These are phyloP conservation scores for Eriosoma lanigerum DNA, from an alignment of 1,140 invertebrate species.

Conservation along the genomic window DNA sequence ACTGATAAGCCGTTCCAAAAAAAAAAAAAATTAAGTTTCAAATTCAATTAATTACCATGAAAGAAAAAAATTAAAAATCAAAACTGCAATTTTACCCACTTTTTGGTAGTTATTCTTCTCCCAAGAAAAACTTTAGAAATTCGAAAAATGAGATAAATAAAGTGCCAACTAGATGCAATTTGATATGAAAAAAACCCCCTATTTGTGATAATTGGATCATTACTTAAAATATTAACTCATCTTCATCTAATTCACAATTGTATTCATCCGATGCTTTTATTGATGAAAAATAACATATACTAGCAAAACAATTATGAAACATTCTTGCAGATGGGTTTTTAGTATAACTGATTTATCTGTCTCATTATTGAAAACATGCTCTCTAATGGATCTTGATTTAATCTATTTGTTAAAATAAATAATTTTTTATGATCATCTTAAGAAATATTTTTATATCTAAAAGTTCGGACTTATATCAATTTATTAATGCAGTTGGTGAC, in stretches of 20 bases:
- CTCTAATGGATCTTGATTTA: slow-evolving; percentile 6
- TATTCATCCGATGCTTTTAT: slow-evolving; percentile 1
- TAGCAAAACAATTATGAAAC: neutral
- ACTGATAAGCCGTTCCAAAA: too few relatives aligned
- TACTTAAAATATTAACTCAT: neutral
- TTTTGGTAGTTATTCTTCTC: too few relatives aligned
- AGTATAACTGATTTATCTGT: neutral
- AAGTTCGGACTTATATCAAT: neutral
- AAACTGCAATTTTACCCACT: too few relatives aligned
- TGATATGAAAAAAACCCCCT: too few relatives aligned
- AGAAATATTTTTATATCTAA: neutral
- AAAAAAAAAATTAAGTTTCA: too few relatives aligned
- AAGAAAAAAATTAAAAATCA: too few relatives aligned
- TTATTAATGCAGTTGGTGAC: neutral
- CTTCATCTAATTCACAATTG: slow-evolving; percentile 13
- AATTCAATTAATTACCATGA: too few relatives aligned
- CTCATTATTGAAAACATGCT: neutral
- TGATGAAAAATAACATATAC: slow-evolving; percentile 8
- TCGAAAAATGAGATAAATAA: too few relatives aligned
- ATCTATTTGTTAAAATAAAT: neutral
- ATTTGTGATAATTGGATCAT: too few relatives aligned
- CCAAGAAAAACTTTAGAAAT: too few relatives aligned
- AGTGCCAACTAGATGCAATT: too few relatives aligned
- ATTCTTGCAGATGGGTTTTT: slow-evolving; percentile 19
- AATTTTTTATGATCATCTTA: neutral